Percentiles rank a stretch among this genome's conserved stretches.
Conservation (phyloP, 2,888 invertebrate genomes). For the Actias luna region DNA sequence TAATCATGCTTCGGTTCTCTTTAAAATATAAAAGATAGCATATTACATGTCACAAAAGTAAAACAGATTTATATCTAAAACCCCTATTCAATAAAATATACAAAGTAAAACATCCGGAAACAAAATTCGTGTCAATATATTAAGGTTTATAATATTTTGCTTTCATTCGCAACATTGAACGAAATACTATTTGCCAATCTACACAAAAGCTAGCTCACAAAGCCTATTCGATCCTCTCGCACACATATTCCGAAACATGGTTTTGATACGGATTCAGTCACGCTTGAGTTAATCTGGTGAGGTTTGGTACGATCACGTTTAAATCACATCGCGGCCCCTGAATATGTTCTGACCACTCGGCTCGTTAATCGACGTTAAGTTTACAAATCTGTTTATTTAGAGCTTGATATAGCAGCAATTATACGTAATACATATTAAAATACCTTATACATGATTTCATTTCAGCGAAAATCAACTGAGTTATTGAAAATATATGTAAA, state of each 20-base stretch:
- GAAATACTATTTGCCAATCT: slow-evolving; percentile 25
- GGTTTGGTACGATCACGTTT: slow-evolving; percentile 44
- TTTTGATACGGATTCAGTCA: slow-evolving; percentile 39
- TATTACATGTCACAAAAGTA: background rate
- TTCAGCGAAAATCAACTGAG: background rate
- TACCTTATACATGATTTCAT: background rate
- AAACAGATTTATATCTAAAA: background rate
- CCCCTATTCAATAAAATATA: background rate
- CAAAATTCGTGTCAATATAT: slow-evolving; percentile 14
- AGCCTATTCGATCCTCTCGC: slow-evolving; percentile 42
- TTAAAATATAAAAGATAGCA: too few species aligned
- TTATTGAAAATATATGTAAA: background rate
- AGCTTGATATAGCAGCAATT: background rate
- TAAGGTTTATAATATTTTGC: slow-evolving; percentile 19
- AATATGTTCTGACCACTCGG: slow-evolving; percentile 32
- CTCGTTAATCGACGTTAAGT: slow-evolving; percentile 22
- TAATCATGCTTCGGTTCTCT: too few species aligned
- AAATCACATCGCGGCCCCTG: slow-evolving; percentile 45
- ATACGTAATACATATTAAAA: background rate
- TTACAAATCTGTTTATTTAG: background rate
- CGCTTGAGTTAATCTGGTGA: slow-evolving; percentile 46
- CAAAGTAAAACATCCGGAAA: slow-evolving; percentile 2
- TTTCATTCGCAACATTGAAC: slow-evolving; percentile 25
- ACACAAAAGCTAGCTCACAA: slow-evolving; percentile 30
- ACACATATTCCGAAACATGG: slow-evolving; percentile 44